phyloP scores from a whole-genome alignment of 2,888 invertebrate genomes.

The Furcula furcula region DNA sequence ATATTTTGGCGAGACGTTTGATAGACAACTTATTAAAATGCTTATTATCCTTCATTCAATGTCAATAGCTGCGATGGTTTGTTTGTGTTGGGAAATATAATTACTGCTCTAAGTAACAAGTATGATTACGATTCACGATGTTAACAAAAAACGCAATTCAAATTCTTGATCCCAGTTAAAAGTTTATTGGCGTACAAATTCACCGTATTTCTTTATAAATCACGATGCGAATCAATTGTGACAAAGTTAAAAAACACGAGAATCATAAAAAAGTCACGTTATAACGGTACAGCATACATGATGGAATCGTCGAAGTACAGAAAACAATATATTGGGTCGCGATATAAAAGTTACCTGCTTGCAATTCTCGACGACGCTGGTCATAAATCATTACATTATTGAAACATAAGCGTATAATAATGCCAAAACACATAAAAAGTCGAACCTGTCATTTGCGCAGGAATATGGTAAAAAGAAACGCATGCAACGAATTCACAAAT shows the following conservation, averaged over 20 bases:
- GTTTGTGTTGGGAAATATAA: no score
- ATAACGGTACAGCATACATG: constrained; percentile 2
- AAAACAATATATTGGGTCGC: background rate
- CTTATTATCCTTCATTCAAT: no score
- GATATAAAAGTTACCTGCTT: background rate
- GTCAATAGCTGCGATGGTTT: no score
- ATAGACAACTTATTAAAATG: no score
- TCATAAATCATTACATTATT: background rate
- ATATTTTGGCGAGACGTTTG: background rate
- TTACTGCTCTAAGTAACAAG: no score
- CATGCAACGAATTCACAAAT: no score
- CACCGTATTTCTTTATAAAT: constrained; percentile 5
- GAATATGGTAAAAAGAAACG: no score
- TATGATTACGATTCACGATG: no score
- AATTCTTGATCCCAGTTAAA: background rate
- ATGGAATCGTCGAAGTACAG: background rate
- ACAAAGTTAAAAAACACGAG: background rate
- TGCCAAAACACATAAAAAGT: background rate
- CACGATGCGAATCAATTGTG: constrained; percentile 2
- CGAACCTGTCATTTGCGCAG: no score
- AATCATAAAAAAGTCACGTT: constrained; percentile 6
- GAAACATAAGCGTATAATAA: background rate
- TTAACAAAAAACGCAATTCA: no score
- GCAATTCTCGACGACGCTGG: background rate
- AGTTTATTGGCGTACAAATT: constrained; percentile 2